Evolutionary conservation across 1,140 invertebrate species (phyloP), one percentile per base, ranked within the genome.

Genomic region (Anoplolepis gracilipes): DNA sequence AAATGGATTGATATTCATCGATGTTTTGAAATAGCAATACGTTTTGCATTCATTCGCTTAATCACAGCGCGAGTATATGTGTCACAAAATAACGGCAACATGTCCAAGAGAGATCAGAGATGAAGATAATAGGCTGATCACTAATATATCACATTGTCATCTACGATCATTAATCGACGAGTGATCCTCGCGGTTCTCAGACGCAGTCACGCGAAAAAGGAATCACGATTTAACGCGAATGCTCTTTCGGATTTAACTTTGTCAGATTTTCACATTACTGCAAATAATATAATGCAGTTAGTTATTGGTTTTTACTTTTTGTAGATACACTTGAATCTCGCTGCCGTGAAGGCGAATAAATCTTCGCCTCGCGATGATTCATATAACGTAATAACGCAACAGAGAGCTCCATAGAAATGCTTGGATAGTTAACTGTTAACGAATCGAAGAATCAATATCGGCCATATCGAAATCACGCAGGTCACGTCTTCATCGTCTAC

Each of bases 391-490:
- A 81, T 81, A 73, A 82, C 78, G 67, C 76, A n/a, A 49, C 13
- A 69, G 36, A 3, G 53, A 75, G 28, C 6, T 7, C 22, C 42
- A 30, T 57, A 67, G 30, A 53, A 55, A 55, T 55, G 49, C 19
- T 13, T 49, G 61, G 62, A 70, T 81, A 70, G 78, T 73, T 73
- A 73, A 82, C 67, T 82, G 78, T 82, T 72, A 79, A 88, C 86
- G 73, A 85, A 65, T 61, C 64, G 57, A 22, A 46, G 70, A 64
- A 62, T 30, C 67, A 57, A 84, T 73, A 65, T 39, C 39, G 59
- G 33, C 57, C 61, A 19, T 19, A 30, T 77, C 64, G 82, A 61
- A 53, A 82, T 73, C 78, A n/a, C 65, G 59, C 53, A 46, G 78
- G 55, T 72, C 78, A 82, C 28, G 28, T 77, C 85, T 61, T 49